phyloP scores from a whole-genome alignment of 2,888 invertebrate species.

The Metacarcinus magister region DNA sequence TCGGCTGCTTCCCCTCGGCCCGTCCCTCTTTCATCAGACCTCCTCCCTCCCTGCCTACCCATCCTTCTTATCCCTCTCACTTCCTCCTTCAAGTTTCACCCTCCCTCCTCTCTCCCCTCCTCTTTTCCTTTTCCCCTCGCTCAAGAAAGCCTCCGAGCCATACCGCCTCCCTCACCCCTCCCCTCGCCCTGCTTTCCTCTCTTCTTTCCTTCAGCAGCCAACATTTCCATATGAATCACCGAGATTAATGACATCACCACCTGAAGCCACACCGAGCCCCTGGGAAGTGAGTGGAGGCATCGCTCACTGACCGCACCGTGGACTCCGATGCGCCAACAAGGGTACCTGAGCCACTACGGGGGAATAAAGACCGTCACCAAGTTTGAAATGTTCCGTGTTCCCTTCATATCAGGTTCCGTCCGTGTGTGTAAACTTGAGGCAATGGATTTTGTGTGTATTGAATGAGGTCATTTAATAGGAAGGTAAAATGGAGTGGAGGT shows the following conservation, averaged over 20 bases:
- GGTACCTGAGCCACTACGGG: neutral
- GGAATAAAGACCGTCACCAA: neutral
- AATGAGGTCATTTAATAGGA: neutral
- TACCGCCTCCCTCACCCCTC: neutral
- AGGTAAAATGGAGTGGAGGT: neutral
- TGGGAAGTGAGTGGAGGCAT: neutral
- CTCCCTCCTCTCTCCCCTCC: conserved; percentile 31
- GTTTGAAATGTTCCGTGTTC: neutral
- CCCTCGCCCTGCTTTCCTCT: neutral
- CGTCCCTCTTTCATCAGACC: conserved; percentile 33
- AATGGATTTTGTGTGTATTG: neutral
- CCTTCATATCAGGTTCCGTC: neutral
- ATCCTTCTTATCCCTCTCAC: neutral
- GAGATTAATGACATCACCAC: conserved; percentile 39
- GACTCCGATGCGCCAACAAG: neutral
- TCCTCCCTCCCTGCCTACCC: neutral
- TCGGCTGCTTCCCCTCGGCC: conserved; percentile 36
- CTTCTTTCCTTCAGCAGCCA: neutral
- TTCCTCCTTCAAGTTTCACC: neutral
- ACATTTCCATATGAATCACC: conserved; percentile 32
- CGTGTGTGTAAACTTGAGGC: neutral
- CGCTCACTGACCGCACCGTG: neutral
- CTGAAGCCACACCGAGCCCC: neutral
- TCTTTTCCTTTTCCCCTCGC: neutral
- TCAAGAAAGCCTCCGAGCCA: neutral